Evolutionary conservation across 2,888 invertebrate species (phyloP), one percentile per base, ranked within the genome.

Genomic region (Laothoe populi): DNA sequence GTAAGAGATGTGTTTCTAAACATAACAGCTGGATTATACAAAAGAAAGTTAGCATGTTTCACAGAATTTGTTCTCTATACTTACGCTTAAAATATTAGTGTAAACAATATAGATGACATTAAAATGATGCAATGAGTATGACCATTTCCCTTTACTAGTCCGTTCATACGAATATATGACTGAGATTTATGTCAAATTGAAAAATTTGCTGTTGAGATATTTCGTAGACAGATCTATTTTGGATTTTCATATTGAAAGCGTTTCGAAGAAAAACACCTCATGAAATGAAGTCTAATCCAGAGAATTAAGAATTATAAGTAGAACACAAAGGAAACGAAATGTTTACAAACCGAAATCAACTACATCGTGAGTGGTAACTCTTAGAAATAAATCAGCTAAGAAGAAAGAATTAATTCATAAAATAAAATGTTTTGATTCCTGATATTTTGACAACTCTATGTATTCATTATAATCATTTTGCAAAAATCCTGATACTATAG

Each of bases 241-340:
- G 8, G 19, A 16, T 19, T 19, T 35, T 19, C 53, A 35, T 21
- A 35, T 19, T 53, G 35, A 19, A 10, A 35, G 4, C 53, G 53
- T 31, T 53, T 53, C 53, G 35, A 53, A 31, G 53, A 61, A 61
- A 61, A 53, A 61, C 60, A 19, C 35, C 31, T 35, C 35, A 4
- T 48, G n/a, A 7, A 46, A 23, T n/a, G 49, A 35, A 53, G 11
- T 35, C 19, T 11, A 53, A 5, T 31, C 16, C 19, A 19, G 35
- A 31, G 19, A 35, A 35, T 53, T 21, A 35, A 35, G 35, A 19
- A 35, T 53, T 53, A 19, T 19, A 19, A 0, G 53, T 53, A 53
- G 35, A 35, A 31, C 8, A 19, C 31, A 53, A 53, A 53, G 31
- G 35, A 35, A 35, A 31, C 21, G 19, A 19, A 49, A 8, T 16